Evolutionary conservation across 2,113 vertebrate genomes (phyloP).

Genomic region (Ictalurus punctatus): DNA sequence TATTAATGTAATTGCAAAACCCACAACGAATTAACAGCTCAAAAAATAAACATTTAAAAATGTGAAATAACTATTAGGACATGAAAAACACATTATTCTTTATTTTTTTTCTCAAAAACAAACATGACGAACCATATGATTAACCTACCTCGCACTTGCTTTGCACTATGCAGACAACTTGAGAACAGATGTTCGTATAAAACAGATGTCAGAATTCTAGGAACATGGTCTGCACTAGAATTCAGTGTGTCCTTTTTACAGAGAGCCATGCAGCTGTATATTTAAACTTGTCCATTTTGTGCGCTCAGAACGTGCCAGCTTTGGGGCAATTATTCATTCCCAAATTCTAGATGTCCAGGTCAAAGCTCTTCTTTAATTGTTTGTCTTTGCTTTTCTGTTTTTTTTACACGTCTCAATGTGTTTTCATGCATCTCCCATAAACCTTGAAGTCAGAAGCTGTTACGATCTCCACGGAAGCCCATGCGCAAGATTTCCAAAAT

Average conservation of each 20-base stretch:
- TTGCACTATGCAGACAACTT: background rate
- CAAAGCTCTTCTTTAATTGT: background rate
- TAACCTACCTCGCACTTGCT: background rate
- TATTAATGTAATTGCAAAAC: background rate
- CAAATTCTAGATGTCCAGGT: background rate
- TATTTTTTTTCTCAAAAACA: background rate
- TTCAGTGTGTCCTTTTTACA: background rate
- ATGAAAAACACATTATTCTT: background rate
- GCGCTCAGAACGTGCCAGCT: background rate
- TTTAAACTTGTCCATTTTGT: background rate
- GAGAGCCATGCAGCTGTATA: background rate
- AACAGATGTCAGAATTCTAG: constrained; percentile 10
- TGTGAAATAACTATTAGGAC: background rate
- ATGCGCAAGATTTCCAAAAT: constrained; percentile 99
- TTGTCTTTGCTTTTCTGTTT: background rate
- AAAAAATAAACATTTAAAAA: background rate
- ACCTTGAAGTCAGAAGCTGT: constrained; percentile 86
- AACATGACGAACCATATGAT: background rate
- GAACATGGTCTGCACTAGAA: background rate
- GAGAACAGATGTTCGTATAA: background rate
- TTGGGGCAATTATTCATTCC: background rate
- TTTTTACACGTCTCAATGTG: background rate
- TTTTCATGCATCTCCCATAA: background rate
- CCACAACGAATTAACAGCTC: background rate
- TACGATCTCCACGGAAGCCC: constrained; percentile 93